Evolutionary conservation across 2,797 vertebrate genomes (phyloP).

Genomic region (Onychomys arenicola): DNA sequence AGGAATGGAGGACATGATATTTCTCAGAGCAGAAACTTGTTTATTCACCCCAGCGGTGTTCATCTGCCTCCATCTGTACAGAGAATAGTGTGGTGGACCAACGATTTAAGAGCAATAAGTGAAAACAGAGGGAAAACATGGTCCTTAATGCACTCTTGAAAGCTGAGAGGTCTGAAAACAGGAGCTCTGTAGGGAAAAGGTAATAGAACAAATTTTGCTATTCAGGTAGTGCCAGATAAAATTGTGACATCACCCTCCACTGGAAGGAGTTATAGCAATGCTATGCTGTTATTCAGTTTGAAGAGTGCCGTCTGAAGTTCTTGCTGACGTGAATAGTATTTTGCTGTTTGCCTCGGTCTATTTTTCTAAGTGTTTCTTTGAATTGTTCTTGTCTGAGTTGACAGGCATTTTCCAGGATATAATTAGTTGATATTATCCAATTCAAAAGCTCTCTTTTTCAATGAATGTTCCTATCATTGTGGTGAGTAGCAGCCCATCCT

Average conservation of each 20-base stretch:
- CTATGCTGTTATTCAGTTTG: background rate
- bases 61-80: background rate
- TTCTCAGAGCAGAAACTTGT: background rate
- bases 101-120: background rate
- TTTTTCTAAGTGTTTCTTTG: constrained; percentile 56
- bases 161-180: background rate
- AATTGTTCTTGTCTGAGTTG: constrained; percentile 58
- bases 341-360: background rate
- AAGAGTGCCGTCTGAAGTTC: background rate
- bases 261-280: background rate
- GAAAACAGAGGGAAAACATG: background rate
- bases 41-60: background rate
- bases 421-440: constrained; percentile 36
- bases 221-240: background rate
- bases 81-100: background rate
- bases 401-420: constrained; percentile 62
- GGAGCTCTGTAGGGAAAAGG: constrained; percentile 12
- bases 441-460: constrained; percentile 59
- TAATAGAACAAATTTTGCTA: background rate
- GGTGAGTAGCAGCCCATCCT: background rate
- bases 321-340: constrained; percentile 25
- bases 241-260: background rate
- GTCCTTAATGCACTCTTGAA: background rate
- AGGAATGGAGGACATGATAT: background rate
- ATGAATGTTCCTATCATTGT: background rate